Conservation (phyloP, 2,888 invertebrate species). For the Cetonia aurata region DNA sequence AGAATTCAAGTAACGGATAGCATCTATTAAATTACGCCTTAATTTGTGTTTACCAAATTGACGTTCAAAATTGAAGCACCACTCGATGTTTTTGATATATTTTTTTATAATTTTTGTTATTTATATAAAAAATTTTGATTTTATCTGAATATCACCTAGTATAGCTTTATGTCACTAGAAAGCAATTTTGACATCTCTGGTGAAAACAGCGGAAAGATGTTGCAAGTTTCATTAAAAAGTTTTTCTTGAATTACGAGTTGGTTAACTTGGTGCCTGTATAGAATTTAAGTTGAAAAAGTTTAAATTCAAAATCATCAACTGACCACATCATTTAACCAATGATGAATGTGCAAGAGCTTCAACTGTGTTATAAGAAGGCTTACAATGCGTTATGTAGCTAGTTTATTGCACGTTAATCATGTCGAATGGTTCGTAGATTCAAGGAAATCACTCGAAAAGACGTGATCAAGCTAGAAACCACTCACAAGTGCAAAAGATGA, state of each 20-base stretch:
- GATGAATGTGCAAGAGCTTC: no score
- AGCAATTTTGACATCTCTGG: neutral
- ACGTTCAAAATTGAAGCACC: conserved; percentile 1
- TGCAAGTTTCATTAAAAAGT: neutral
- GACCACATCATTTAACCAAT: no score
- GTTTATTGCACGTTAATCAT: neutral
- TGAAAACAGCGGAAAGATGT: neutral
- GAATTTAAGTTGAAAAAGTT: neutral
- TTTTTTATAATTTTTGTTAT: neutral
- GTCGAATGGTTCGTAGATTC: neutral
- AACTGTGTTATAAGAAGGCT: neutral
- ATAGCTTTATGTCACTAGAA: neutral
- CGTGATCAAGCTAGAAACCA: neutral
- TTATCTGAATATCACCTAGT: neutral
- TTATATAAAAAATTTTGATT: neutral
- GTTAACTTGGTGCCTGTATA: neutral
- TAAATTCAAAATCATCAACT: neutral
- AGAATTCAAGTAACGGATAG: no score
- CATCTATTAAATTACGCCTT: no score
- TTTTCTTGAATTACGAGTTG: neutral
- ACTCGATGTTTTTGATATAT: conserved; percentile 1
- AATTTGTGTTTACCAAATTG: neutral
- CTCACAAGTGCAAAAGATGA: neutral
- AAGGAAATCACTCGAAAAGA: neutral
- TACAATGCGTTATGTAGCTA: neutral